These are phyloP conservation scores for Strigamia crassipes DNA, from an alignment of 2,888 invertebrate genomes.

Conservation along the genomic window DNA sequence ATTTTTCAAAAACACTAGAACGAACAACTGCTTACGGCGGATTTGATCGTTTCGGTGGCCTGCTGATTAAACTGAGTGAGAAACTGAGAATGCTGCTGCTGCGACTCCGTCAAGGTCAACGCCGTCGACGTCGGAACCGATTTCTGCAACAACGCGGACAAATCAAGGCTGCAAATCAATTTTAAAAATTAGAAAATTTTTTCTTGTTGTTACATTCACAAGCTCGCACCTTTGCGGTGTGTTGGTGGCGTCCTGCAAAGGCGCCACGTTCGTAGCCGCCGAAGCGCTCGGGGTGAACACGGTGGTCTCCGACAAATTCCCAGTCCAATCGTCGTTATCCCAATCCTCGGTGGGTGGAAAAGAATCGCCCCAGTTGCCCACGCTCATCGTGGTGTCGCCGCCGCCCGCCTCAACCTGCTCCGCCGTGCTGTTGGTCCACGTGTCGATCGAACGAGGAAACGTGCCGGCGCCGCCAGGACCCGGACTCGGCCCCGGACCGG, in stretches of 20 bases:
- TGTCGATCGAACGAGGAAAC: conserved; percentile 64
- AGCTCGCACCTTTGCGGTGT: conserved; percentile 41
- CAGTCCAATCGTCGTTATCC: conserved; percentile 94
- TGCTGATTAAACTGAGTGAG: conserved; percentile 54
- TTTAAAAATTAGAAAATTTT: background rate
- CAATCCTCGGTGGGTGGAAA: conserved; percentile 74
- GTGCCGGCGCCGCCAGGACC: conserved; percentile 51
- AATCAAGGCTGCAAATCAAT: conserved; percentile 51
- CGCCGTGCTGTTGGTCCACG: conserved; percentile 64
- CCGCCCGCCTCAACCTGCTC: conserved; percentile 58
- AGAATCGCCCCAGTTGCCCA: conserved; percentile 61
- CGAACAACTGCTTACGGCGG: conserved; percentile 63
- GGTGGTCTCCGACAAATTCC: conserved; percentile 90
- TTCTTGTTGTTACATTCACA: too few species aligned
- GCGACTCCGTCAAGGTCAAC: background rate
- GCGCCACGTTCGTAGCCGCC: conserved; percentile 31
- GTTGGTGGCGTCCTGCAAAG: conserved; percentile 43
- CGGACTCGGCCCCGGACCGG: conserved; percentile 49
- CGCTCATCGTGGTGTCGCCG: conserved; percentile 55
- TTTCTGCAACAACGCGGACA: conserved; percentile 54
- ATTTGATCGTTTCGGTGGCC: conserved; percentile 65
- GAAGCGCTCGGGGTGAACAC: conserved; percentile 76
- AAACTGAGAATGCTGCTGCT: conserved; percentile 54
- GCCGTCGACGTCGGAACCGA: conserved; percentile 48
- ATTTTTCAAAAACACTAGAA: too few species aligned